Percentiles rank a stretch among this genome's conserved stretches.
These are phyloP conservation scores for Siniperca obscura DNA, from an alignment of 2,797 vertebrate species.

Conservation along the genomic window DNA sequence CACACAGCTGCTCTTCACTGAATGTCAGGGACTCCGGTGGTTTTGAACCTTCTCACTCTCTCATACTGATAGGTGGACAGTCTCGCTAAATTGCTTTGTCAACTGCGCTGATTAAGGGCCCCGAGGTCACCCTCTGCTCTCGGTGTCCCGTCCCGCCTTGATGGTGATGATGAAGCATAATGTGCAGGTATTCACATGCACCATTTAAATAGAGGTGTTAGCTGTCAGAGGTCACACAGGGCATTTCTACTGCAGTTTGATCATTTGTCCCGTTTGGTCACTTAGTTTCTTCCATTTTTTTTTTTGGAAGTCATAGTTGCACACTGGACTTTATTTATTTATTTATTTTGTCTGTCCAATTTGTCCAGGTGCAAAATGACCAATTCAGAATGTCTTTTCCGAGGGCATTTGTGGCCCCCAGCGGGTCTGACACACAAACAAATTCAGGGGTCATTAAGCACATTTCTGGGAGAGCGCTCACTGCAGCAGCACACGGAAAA, in stretches of 20 bases:
- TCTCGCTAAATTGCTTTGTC: conserved; percentile 63
- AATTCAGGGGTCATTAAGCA: conserved; percentile 63
- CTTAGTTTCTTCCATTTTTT: conserved; percentile 1
- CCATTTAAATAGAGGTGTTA: background rate
- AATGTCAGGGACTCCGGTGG: conserved; percentile 51
- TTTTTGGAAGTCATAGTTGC: background rate
- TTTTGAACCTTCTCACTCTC: conserved; percentile 57
- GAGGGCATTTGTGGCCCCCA: conserved; percentile 50
- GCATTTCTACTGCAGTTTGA: background rate
- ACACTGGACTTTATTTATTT: background rate
- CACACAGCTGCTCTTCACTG: conserved; percentile 19
- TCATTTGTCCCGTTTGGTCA: background rate
- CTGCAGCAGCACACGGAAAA: conserved; percentile 45
- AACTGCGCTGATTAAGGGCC: conserved; percentile 75
- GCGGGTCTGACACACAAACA: conserved; percentile 41
- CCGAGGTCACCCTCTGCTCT: conserved; percentile 69
- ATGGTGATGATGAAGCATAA: conserved; percentile 66
- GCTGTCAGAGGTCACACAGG: conserved; percentile 28
- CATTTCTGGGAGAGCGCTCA: conserved; percentile 50
- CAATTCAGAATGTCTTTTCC: conserved; percentile 20
- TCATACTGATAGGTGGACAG: conserved; percentile 38
- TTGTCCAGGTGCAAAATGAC: conserved; percentile 24
- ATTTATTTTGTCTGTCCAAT: background rate
- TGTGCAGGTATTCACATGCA: conserved; percentile 11
- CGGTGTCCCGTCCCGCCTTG: conserved; percentile 17